Evolutionary conservation across 64 coral and sea anemone species (phyloP), one percentile per base, ranked within the genome.

Genomic region (Hydrozoanthus tunicans): DNA sequence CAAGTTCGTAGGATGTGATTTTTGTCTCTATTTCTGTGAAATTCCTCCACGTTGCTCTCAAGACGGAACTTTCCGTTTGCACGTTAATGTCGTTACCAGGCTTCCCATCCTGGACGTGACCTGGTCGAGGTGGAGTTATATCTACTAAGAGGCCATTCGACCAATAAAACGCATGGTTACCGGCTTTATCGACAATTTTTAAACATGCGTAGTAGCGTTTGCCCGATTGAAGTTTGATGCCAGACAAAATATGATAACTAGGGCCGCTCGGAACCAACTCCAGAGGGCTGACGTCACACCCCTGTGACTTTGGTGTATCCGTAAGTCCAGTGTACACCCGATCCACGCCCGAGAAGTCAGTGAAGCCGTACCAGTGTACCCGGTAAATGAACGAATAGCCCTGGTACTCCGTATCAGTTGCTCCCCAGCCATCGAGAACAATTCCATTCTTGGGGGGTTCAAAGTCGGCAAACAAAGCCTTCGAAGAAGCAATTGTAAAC

Each of bases 331-430:
- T 86, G 81, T 93, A 91, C n/a, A 93, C 78, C 0, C 54, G 56
- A 66, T 86, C 55, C 7, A 99, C 59, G 3, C 97, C 97, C 25
- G 97, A 99, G 73, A 95, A 93, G 59, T 99, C 97, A 56, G 15
- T 92, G 23, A 99, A 68, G n/a, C 97, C 97, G 77, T 89, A 91
- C 97, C 97, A 99, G 68, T 99, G 94, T 25, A 93, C 92, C 52
- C 97, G 97, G 56, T 92, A 99, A 14, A 99, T 77, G 11, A 93
- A 91, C 3, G 94, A 82, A 17, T 90, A 99, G n/a, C 91, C 93
- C 62, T 99, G 97, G 59, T 99, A 94, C 25, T 94, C 80, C 13
- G 92, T 92, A 77, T 99, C 97, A n/a, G 70, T 72, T 32, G 73
- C 79, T 53, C 94, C 94, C 97, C 97, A 99, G 12, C 97, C 97